These are phyloP conservation scores for Epinotia bilunana DNA, from an alignment of 2,888 invertebrate species.

Conservation along the genomic window DNA sequence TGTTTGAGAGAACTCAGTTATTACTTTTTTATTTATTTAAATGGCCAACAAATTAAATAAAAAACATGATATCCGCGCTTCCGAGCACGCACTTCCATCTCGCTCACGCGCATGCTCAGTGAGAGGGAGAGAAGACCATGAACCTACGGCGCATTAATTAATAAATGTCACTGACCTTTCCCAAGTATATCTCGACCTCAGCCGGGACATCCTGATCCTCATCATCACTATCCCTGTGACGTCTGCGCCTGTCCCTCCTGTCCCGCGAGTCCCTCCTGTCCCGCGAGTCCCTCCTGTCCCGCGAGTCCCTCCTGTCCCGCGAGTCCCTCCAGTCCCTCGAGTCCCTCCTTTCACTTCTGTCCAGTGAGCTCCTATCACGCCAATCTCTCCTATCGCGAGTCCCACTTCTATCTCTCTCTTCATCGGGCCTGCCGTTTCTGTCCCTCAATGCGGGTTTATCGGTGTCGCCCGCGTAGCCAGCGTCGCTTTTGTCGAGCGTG, in stretches of 20 bases:
- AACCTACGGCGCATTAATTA: too few relatives aligned
- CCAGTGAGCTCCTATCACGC: too few relatives aligned
- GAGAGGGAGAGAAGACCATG: too few relatives aligned
- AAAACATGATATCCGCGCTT: too few relatives aligned
- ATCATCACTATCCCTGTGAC: background rate
- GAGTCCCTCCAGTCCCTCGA: background rate
- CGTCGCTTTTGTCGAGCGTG: background rate
- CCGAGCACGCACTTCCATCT: too few relatives aligned
- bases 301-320: slow-evolving; percentile 45
- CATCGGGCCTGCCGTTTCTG: background rate
- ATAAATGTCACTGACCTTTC: slow-evolving; percentile 47
- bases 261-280: slow-evolving; percentile 47
- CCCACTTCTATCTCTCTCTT: background rate
- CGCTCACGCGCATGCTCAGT: too few relatives aligned
- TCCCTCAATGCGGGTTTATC: background rate
- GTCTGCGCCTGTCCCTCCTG: slow-evolving; percentile 3
- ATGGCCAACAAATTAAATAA: too few relatives aligned
- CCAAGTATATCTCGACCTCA: slow-evolving; percentile 61
- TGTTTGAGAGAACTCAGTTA: too few relatives aligned
- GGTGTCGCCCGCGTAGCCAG: background rate
- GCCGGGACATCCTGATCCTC: slow-evolving; percentile 39
- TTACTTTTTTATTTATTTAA: too few relatives aligned
- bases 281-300: slow-evolving; percentile 36
- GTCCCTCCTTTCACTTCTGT: background rate
- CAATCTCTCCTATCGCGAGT: background rate